These are phyloP conservation scores for Propithecus coquereli DNA, from an alignment of 2,113 vertebrate species.

Conservation along the genomic window DNA sequence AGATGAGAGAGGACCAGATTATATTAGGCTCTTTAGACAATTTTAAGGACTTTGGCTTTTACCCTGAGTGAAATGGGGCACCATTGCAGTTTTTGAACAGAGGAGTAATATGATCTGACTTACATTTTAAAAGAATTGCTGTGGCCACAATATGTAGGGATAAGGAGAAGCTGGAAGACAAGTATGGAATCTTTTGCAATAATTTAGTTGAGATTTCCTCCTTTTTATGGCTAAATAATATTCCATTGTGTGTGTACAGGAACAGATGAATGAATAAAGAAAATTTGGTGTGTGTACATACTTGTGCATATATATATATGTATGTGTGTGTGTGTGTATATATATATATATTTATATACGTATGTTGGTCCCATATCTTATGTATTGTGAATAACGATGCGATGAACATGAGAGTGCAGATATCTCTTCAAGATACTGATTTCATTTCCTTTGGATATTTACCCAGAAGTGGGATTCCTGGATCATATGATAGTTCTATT, in stretches of 20 bases:
- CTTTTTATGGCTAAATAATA: background rate
- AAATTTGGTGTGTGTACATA: too few relatives aligned
- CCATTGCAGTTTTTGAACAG: background rate
- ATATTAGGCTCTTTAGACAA: background rate
- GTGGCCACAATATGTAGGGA: background rate
- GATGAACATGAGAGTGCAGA: too few relatives aligned
- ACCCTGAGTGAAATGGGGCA: background rate
- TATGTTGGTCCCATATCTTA: too few relatives aligned
- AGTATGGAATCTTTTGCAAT: background rate
- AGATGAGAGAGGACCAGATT: background rate
- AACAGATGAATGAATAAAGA: too few relatives aligned
- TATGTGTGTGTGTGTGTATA: too few relatives aligned
- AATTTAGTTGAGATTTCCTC: background rate
- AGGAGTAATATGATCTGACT: background rate
- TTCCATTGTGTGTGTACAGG: background rate
- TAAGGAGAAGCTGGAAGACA: background rate
- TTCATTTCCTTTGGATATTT: too few relatives aligned
- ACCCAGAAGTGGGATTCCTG: too few relatives aligned
- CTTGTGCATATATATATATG: too few relatives aligned
- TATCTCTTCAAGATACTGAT: too few relatives aligned
- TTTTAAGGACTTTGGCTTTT: constrained; percentile 7
- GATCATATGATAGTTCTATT: too few relatives aligned
- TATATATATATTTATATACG: too few relatives aligned
- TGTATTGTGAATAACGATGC: too few relatives aligned
- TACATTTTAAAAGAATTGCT: background rate